Percentiles rank a stretch among this genome's conserved stretches.
phyloP scores from a whole-genome alignment of 23 tunicate species.

The Trididemnum nubilum region DNA sequence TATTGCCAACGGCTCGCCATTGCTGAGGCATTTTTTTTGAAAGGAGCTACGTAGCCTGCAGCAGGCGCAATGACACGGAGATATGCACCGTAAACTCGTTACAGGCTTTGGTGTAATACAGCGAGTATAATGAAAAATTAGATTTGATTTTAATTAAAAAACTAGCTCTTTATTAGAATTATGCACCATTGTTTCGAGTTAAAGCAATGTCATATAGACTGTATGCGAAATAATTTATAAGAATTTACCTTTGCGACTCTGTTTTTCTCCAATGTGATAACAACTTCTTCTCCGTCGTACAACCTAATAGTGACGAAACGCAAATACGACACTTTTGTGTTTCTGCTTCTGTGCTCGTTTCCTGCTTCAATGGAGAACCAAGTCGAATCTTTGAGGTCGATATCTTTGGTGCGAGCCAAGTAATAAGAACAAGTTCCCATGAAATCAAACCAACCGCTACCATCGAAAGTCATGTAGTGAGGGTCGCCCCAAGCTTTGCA shows the following conservation, averaged over 20 bases:
- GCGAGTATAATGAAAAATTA: too few relatives aligned
- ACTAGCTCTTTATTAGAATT: too few relatives aligned
- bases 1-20: too few relatives aligned
- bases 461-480: constrained; percentile 68
- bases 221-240: too few relatives aligned
- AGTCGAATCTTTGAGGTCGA: neutral
- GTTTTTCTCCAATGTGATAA: constrained; percentile 8
- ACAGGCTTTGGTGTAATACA: too few relatives aligned
- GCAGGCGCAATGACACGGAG: too few relatives aligned
- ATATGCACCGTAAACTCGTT: too few relatives aligned
- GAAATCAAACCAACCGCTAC: constrained; percentile 54
- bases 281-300: constrained; percentile 26
- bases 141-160: too few relatives aligned
- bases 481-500: constrained; percentile 85
- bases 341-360: constrained; percentile 46
- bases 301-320: constrained; percentile 3
- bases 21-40: too few relatives aligned
- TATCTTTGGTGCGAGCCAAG: constrained; percentile 42
- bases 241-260: constrained; percentile 19
- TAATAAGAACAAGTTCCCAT: constrained; percentile 68
- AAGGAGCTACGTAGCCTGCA: too few relatives aligned
- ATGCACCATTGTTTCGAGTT: too few relatives aligned
- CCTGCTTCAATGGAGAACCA: constrained; percentile 34
- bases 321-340: constrained; percentile 42
- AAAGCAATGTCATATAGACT: too few relatives aligned